phyloP scores from a whole-genome alignment of 2,888 invertebrate genomes.

The Drosophila mayaguana region DNA sequence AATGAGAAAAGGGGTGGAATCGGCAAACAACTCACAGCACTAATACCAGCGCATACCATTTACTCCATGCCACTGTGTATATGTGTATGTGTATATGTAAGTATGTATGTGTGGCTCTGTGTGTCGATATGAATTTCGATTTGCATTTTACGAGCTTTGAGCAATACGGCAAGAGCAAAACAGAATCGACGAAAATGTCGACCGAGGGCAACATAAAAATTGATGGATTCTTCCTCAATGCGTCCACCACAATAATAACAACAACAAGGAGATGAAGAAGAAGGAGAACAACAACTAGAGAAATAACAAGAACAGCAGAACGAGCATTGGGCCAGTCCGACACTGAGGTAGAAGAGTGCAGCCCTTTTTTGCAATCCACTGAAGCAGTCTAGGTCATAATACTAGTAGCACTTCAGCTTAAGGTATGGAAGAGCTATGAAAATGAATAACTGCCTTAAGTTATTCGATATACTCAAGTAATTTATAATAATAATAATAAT shows the following conservation, averaged over 20 bases:
- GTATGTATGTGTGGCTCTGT: slow-evolving; percentile 15
- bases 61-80: slow-evolving; percentile 24
- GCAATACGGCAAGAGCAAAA: slow-evolving; percentile 59
- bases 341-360: slow-evolving; percentile 32
- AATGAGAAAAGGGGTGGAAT: slow-evolving; percentile 85
- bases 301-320: slow-evolving; percentile 37
- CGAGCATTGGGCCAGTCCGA: slow-evolving; percentile 22
- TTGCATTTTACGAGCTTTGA: slow-evolving; percentile 76
- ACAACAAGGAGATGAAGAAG: slow-evolving; percentile 8
- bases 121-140: slow-evolving; percentile 77
- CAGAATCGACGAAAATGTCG: slow-evolving; percentile 78
- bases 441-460: background rate
- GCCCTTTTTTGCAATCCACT: slow-evolving; percentile 51
- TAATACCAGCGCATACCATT: slow-evolving; percentile 44
- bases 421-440: background rate
- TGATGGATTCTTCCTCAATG: slow-evolving; percentile 82
- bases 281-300: slow-evolving; percentile 20
- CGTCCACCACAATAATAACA: slow-evolving; percentile 54
- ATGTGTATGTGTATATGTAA: slow-evolving; percentile 11
- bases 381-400: slow-evolving; percentile 33
- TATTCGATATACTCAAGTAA: too few species aligned
- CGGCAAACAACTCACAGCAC: slow-evolving; percentile 62
- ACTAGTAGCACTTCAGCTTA: slow-evolving; percentile 34
- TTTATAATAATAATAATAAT: too few species aligned
- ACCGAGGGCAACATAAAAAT: slow-evolving; percentile 80